Evolutionary conservation across 2,888 invertebrate species (phyloP).

Genomic region (Drosophila paranaensis): DNA sequence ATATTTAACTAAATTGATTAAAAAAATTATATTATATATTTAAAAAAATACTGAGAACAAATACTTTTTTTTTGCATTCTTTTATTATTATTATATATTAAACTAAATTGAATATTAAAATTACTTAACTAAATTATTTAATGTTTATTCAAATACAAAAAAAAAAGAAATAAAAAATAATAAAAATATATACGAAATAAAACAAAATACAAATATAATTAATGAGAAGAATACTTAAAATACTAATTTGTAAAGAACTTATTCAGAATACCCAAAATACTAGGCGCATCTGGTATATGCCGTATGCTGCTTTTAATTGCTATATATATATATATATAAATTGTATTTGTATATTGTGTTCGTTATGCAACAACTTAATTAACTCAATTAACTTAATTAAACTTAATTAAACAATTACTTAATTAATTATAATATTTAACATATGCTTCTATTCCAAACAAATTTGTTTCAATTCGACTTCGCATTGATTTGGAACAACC

Average conservation of each 20-base stretch:
- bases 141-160: conserved; percentile 60
- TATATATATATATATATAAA: conserved; percentile 43
- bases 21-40: neutral
- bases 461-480: conserved; percentile 62
- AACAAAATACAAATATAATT: conserved; percentile 22
- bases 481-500: conserved; percentile 56
- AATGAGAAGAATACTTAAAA: conserved; percentile 31
- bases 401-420: conserved; percentile 58
- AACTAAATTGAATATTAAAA: conserved; percentile 70
- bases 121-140: conserved; percentile 72
- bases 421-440: conserved; percentile 54
- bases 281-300: conserved; percentile 8
- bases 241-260: conserved; percentile 39
- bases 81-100: conserved; percentile 37
- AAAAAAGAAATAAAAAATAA: neutral
- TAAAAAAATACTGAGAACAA: conserved; percentile 33
- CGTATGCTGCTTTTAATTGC: conserved; percentile 38
- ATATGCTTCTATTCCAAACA: conserved; percentile 38
- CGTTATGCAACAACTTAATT: conserved; percentile 61
- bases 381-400: conserved; percentile 38
- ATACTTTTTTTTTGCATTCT: conserved; percentile 21
- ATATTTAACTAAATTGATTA: conserved; percentile 14
- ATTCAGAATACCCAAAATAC: conserved; percentile 36
- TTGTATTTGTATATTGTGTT: conserved; percentile 64
- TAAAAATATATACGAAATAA: conserved; percentile 9